Conservation (phyloP, 2,113 vertebrate genomes). For the Gallinago jamesoni region DNA sequence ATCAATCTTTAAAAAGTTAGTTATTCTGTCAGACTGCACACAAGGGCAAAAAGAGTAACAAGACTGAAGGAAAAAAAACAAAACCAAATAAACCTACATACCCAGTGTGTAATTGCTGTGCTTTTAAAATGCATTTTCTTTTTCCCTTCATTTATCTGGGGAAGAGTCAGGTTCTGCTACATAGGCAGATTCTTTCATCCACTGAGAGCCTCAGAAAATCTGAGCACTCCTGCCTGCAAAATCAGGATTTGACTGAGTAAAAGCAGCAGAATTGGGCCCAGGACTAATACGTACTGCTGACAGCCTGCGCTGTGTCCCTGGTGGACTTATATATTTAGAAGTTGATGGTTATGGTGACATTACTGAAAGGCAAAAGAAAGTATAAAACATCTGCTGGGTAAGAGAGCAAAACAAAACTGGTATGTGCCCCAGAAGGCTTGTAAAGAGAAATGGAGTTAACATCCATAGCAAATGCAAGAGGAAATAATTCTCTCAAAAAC, state of each 20-base stretch:
- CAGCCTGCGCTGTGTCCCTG: background rate
- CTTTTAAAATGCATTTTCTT: background rate
- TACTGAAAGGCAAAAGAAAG: constrained; percentile 52
- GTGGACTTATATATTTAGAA: background rate
- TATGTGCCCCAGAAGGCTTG: constrained; percentile 28
- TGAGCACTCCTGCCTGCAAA: background rate
- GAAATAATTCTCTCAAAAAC: constrained; percentile 39
- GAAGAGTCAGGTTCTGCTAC: background rate
- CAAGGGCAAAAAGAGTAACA: background rate
- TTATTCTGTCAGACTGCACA: background rate
- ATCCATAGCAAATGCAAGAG: constrained; percentile 30
- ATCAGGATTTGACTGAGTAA: background rate
- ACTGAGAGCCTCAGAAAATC: background rate
- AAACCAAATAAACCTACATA: background rate
- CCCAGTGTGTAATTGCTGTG: background rate
- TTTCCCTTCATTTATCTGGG: background rate
- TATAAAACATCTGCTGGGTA: constrained; percentile 51
- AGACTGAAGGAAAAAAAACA: background rate
- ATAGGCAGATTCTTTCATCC: background rate
- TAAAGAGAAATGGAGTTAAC: constrained; percentile 53
- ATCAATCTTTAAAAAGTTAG: background rate
- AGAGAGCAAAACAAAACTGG: constrained; percentile 41
- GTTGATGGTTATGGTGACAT: constrained; percentile 35
- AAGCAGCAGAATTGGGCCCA: background rate
- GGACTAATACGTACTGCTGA: background rate